Conservation (phyloP, 2,797 vertebrate genomes). For the Trachops cirrhosus region DNA sequence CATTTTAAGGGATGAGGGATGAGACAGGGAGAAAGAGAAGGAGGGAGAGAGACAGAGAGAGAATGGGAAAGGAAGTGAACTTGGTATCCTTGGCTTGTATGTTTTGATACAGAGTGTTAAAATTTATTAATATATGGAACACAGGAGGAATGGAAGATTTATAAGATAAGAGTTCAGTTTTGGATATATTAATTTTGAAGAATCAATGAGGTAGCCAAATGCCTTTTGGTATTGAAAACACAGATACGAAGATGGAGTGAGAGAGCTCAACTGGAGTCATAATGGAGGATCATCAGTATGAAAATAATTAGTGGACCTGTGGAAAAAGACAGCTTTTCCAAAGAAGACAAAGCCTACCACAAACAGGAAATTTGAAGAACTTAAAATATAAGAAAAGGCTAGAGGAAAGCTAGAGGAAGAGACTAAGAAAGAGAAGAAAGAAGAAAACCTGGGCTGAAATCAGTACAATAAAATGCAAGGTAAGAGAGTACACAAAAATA, state of each 20-base stretch:
- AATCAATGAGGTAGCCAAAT: neutral
- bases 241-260: neutral
- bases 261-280: neutral
- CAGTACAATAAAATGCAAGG: neutral
- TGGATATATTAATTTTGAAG: neutral
- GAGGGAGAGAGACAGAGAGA: too few species aligned
- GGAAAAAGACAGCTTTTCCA: neutral
- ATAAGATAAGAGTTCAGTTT: neutral
- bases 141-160: neutral
- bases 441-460: neutral
- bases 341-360: neutral
- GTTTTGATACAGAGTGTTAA: neutral
- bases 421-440: neutral
- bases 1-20: neutral
- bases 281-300: neutral
- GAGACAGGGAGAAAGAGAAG: neutral
- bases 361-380: neutral
- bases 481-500: neutral
- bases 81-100: neutral
- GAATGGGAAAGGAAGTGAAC: neutral
- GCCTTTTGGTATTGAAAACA: neutral
- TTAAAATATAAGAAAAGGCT: neutral
- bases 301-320: neutral
- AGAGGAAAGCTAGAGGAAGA: neutral
- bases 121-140: neutral